Base-by-base conservation (phyloP, 2,888 invertebrate genomes). In the Elmis aenea region DNA sequence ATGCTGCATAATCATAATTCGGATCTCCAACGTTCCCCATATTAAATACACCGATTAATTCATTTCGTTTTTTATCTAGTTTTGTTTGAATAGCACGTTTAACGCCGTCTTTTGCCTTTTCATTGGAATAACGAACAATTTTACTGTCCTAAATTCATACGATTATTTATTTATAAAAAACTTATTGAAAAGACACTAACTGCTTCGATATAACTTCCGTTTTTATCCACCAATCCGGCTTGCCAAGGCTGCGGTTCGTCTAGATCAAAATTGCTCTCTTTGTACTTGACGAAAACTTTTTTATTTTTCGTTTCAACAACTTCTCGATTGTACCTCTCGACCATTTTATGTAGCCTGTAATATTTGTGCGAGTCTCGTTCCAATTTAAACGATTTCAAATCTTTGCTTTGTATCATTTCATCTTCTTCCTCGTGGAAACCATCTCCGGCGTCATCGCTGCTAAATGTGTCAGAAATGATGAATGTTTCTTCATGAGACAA, bases 1-100 rank as follows among this genome's bases (percentile, higher is more conserved):
- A 63, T 25, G 54, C 54, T 8, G 67, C 56, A 35, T 72, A 73
- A 52, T 71, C 62, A 38, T 72, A 72, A 40, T 51, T 39, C 15
- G 57, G 45, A 26, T 59, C 57, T 3, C 55, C 48, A 15, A 55
- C 28, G n/a, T 40, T 43, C 22, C 43, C 41, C 11, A 3, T 22
- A 5, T 24, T 29, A 9, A 29, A 35, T 8, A 18, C 18, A 18
- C 8, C 16, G 11, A 28, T 11, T 14, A 10, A 6, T 15, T 38
- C 10, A 4, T 25, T 13, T 13, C 35, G 15, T 14, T 39, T 40
- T 22, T 23, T 15, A 9, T 26, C 42, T 21, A 27, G 28, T 34
- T 23, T 34, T 13, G 18, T 13, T 20, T 24, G 10, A 12, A 32
- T 20, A 13, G 9, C 18, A 8, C 14, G 3, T 26, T 34, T 18